Conservation (phyloP, 2,113 vertebrate genomes). For the Microcebus ravelobensis region DNA sequence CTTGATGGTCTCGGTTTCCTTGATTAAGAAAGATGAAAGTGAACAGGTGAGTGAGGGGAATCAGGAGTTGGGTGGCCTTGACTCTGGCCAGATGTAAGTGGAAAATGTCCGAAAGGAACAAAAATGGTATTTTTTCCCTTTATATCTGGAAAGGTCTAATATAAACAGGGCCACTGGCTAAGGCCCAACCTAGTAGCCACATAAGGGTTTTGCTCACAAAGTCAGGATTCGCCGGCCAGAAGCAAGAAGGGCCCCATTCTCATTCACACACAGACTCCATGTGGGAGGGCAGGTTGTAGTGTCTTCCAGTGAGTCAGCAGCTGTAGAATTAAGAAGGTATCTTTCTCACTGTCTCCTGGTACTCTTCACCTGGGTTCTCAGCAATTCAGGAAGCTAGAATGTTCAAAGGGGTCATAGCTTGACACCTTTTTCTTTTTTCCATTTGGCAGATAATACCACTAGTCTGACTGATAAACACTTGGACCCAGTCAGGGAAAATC, state of each 20-base stretch:
- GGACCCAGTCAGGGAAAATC: slow-evolving; percentile 90
- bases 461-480: slow-evolving; percentile 87
- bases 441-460: slow-evolving; percentile 80
- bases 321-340: neutral
- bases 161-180: neutral
- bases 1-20: neutral
- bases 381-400: neutral
- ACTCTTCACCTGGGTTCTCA: neutral
- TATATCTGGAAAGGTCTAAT: neutral
- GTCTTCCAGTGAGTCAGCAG: neutral
- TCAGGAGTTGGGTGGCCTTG: neutral
- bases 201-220: neutral
- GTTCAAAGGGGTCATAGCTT: neutral
- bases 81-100: neutral
- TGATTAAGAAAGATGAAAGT: neutral
- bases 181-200: neutral
- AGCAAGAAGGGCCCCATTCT: neutral
- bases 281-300: neutral
- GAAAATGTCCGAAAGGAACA: neutral
- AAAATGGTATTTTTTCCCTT: neutral
- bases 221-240: neutral
- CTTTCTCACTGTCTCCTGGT: neutral
- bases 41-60: neutral
- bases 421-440: slow-evolving; percentile 13
- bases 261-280: neutral